These are phyloP conservation scores for Acanthiza pusilla DNA, from an alignment of 2,797 vertebrate genomes.

Conservation along the genomic window DNA sequence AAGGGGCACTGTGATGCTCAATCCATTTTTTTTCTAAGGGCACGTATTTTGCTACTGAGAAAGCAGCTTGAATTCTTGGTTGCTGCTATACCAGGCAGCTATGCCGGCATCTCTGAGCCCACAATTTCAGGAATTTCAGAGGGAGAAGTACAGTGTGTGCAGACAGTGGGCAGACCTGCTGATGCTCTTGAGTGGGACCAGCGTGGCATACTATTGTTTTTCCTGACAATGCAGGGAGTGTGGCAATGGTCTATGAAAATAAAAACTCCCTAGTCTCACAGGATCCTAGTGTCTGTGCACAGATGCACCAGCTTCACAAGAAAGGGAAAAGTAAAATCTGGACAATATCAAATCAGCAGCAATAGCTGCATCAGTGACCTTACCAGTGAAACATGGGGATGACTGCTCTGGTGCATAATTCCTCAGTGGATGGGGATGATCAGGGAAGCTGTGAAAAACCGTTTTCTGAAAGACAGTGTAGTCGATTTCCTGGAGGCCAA, in stretches of 20 bases:
- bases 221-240: not conserved
- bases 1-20: accelerated
- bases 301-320: not conserved
- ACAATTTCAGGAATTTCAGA: not conserved
- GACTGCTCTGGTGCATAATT: not conserved
- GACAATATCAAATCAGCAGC: not conserved
- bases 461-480: not conserved
- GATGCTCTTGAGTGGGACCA: not conserved
- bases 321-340: not conserved
- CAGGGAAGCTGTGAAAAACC: not conserved
- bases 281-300: not conserved
- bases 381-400: not conserved
- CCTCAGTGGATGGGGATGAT: not conserved
- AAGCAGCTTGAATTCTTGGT: not conserved
- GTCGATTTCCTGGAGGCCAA: not conserved
- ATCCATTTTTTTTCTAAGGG: not conserved
- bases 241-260: not conserved
- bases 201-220: not conserved
- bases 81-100: not conserved
- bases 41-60: not conserved
- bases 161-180: not conserved
- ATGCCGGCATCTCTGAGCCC: not conserved
- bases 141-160: not conserved
- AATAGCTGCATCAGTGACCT: not conserved
- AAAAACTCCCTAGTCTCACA: not conserved